Conservation (phyloP, 2,888 invertebrate species). For the Epirrhoe tristata region DNA sequence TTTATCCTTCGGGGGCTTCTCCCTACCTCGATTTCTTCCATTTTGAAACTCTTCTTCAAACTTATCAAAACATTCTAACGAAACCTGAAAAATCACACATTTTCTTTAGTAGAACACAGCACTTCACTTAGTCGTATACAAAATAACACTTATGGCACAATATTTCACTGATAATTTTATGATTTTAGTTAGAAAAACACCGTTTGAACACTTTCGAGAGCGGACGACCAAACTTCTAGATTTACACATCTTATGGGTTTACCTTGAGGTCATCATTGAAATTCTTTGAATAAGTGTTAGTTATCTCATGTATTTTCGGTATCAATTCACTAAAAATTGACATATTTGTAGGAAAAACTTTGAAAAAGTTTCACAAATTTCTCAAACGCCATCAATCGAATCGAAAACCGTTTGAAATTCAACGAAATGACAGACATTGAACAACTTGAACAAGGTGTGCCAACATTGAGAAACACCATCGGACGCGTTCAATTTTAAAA, state of each 20-base stretch:
- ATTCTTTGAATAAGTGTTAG: slow-evolving; percentile 57
- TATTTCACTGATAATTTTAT: slow-evolving; percentile 10
- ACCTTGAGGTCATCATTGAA: slow-evolving; percentile 73
- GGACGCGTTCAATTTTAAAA: slow-evolving; percentile 6
- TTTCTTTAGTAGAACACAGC: slow-evolving; percentile 21
- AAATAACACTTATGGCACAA: slow-evolving; percentile 8
- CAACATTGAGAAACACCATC: slow-evolving; percentile 49
- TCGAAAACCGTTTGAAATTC: slow-evolving; percentile 82
- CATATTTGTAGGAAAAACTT: slow-evolving; percentile 67
- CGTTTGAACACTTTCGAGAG: slow-evolving; percentile 4
- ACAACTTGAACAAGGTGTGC: slow-evolving; percentile 45
- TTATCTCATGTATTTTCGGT: slow-evolving; percentile 69
- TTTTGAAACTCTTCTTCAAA: slow-evolving; percentile 69
- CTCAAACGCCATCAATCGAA: slow-evolving; percentile 67
- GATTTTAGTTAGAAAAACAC: slow-evolving; percentile 24
- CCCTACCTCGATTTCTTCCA: slow-evolving; percentile 60
- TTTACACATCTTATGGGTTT: slow-evolving; percentile 43
- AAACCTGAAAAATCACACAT: slow-evolving; percentile 63
- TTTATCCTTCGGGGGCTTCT: slow-evolving; percentile 65
- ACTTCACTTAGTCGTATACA: slow-evolving; percentile 21
- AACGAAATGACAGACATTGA: slow-evolving; percentile 45
- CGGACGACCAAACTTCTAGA: slow-evolving; percentile 9
- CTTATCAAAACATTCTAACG: slow-evolving; percentile 64
- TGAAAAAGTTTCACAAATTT: slow-evolving; percentile 63
- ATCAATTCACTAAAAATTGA: slow-evolving; percentile 76